These are phyloP conservation scores for Chroicocephalus ridibundus DNA, from an alignment of 2,113 vertebrate species.

Conservation along the genomic window DNA sequence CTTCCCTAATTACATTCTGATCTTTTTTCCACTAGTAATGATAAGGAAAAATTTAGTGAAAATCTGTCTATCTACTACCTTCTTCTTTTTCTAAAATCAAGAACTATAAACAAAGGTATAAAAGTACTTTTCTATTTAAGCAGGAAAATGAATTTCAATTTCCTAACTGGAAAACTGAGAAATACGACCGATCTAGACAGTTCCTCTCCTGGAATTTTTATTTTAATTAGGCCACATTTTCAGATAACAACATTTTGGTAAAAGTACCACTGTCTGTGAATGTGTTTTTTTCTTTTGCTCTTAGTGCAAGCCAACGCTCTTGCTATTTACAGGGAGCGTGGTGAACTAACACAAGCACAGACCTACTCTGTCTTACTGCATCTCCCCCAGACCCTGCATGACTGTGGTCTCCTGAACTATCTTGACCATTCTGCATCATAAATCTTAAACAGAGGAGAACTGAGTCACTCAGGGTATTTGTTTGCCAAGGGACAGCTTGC, in stretches of 20 bases:
- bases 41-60: neutral
- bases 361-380: neutral
- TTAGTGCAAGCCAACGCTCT: neutral
- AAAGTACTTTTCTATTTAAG: neutral
- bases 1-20: neutral
- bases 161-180: neutral
- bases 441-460: neutral
- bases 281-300: neutral
- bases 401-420: neutral
- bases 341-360: neutral
- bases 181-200: neutral
- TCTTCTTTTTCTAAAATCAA: neutral
- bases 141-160: neutral
- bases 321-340: neutral
- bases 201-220: neutral
- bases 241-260: neutral
- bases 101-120: neutral
- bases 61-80: neutral
- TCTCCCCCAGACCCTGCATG: neutral
- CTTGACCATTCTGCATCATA: neutral
- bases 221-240: neutral
- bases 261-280: neutral
- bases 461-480: neutral
- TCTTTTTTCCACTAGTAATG: neutral
- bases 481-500: neutral